Percentiles rank a stretch among this genome's conserved stretches.
Evolutionary conservation across 1,140 invertebrate genomes (phyloP).

Genomic region (Scaptomyza pallida): DNA sequence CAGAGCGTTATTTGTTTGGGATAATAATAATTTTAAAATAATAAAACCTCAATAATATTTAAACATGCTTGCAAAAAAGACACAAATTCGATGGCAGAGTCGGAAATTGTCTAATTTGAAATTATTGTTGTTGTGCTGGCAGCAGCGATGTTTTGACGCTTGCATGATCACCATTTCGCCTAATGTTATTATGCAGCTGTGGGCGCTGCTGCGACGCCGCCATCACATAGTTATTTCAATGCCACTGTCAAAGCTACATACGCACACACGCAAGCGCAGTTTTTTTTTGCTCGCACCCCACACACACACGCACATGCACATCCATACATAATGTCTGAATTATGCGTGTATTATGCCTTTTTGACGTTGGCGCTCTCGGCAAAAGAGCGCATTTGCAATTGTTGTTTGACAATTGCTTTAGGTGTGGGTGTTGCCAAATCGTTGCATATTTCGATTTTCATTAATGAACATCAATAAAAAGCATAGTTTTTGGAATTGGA

Average conservation of each 20-base stretch:
- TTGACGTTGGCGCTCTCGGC: no score
- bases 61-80: conserved; percentile 18
- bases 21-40: conserved; percentile 32
- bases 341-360: conserved; percentile 1
- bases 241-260: conserved; percentile 67
- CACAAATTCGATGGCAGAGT: conserved; percentile 33
- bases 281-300: not conserved
- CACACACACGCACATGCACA: no score
- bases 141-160: not conserved
- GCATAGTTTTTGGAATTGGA: no score
- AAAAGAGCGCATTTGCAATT: no score
- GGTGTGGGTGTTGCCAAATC: not conserved
- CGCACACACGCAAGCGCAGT: conserved; percentile 26
- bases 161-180: conserved; percentile 27
- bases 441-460: conserved; percentile 1
- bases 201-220: conserved; percentile 34
- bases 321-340: not conserved
- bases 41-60: conserved; percentile 21
- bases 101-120: conserved; percentile 51
- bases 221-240: conserved; percentile 52
- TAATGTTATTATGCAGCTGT: not conserved
- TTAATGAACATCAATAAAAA: not conserved
- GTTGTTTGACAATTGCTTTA: no score
- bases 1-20: conserved; percentile 6
- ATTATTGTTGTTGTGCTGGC: conserved; percentile 24